phyloP scores from a whole-genome alignment of 2,888 invertebrate genomes.

The Boloria euphrosyne region DNA sequence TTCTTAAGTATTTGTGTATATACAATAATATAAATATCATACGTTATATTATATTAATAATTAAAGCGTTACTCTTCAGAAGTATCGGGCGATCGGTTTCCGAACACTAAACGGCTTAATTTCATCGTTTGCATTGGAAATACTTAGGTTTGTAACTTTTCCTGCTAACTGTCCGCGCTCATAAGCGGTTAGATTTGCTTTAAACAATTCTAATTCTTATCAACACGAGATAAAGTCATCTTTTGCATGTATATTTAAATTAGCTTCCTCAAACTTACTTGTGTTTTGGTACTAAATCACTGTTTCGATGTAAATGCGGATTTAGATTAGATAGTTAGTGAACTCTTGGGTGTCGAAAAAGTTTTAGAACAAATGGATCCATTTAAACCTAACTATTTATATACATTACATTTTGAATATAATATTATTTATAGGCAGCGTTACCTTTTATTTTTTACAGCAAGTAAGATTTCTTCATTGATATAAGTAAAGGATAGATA shows the following conservation, averaged over 20 bases:
- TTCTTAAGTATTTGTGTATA: too few species aligned
- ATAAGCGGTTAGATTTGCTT: slow-evolving; percentile 23
- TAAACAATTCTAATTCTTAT: not conserved
- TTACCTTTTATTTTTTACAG: too few species aligned
- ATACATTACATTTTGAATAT: too few species aligned
- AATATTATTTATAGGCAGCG: too few species aligned
- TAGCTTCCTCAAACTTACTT: slow-evolving; percentile 30
- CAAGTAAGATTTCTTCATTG: too few species aligned
- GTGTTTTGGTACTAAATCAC: slow-evolving; percentile 36
- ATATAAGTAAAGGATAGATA: too few species aligned
- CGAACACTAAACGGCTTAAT: slow-evolving; percentile 39
- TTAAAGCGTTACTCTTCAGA: slow-evolving; percentile 2
- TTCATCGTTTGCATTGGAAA: slow-evolving; percentile 41
- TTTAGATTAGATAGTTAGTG: slow-evolving; percentile 31
- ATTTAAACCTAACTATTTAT: slow-evolving; percentile 6
- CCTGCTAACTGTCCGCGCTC: slow-evolving; percentile 36
- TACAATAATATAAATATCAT: too few species aligned
- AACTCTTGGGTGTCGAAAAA: slow-evolving; percentile 33
- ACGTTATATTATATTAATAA: slow-evolving; percentile 1
- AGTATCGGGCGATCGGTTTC: slow-evolving; percentile 37
- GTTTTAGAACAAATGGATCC: slow-evolving; percentile 22
- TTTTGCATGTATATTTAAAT: slow-evolving; percentile 16
- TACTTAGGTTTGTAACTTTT: slow-evolving; percentile 41
- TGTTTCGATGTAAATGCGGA: slow-evolving; percentile 38
- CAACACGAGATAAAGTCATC: not conserved